These are phyloP conservation scores for Euplagia quadripunctaria DNA, from an alignment of 2,888 invertebrate species.

Conservation along the genomic window DNA sequence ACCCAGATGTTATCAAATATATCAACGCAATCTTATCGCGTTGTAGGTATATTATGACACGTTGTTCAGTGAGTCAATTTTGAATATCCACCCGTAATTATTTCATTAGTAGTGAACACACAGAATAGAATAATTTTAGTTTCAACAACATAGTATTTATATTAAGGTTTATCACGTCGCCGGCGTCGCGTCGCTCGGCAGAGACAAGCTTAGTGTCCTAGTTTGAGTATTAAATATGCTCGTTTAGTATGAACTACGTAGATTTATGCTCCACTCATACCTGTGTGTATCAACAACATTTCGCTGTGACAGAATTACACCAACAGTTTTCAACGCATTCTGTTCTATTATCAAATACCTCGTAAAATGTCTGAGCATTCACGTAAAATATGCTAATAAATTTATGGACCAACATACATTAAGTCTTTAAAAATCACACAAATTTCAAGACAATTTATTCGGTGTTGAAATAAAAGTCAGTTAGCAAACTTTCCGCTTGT, in stretches of 20 bases:
- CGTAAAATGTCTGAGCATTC: conserved; percentile 81
- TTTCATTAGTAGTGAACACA: conserved; percentile 14
- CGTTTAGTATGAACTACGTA: conserved; percentile 30
- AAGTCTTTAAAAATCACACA: conserved; percentile 74
- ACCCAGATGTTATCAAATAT: conserved; percentile 20
- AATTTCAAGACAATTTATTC: conserved; percentile 66
- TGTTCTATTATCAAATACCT: conserved; percentile 77
- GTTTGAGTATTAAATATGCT: conserved; percentile 15
- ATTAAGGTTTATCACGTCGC: not conserved
- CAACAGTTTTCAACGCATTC: conserved; percentile 70
- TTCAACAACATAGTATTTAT: not conserved
- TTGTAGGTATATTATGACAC: conserved; percentile 24
- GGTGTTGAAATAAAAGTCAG: conserved; percentile 53
- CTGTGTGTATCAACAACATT: conserved; percentile 51
- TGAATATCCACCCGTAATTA: conserved; percentile 26
- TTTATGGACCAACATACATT: conserved; percentile 73
- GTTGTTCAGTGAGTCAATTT: conserved; percentile 10
- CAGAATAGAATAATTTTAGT: not conserved
- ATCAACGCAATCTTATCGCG: conserved; percentile 22
- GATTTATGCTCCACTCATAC: conserved; percentile 38
- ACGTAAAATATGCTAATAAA: conserved; percentile 76
- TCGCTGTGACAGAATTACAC: conserved; percentile 61
- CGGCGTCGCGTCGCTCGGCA: not conserved
- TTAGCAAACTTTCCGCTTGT: conserved; percentile 39
- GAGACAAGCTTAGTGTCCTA: not conserved